Evolutionary conservation across 2,797 vertebrate genomes (phyloP).

Genomic region (Dryobates pubescens): DNA sequence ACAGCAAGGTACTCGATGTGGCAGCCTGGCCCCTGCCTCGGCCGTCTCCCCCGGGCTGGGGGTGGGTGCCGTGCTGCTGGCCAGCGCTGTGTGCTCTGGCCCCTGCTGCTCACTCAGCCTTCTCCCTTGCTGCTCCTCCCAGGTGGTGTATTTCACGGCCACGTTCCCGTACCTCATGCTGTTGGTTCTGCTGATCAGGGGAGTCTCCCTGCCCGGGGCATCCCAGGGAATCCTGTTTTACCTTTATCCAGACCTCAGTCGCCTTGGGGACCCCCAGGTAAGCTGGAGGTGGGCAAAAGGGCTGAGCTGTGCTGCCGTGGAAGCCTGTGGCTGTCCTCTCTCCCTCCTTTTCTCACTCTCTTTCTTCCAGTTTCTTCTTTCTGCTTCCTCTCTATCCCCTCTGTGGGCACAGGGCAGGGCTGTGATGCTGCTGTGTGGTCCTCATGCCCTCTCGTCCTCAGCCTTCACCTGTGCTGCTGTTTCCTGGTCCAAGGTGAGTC

Average conservation of each 20-base stretch:
- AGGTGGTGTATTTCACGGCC: constrained; percentile 98
- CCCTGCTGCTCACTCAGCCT: accelerated
- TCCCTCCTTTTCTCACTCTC: not conserved
- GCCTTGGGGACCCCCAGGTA: constrained; percentile 95
- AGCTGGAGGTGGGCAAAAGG: not conserved
- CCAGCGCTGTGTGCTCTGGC: accelerated
- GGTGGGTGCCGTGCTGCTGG: accelerated
- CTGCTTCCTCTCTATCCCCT: not conserved
- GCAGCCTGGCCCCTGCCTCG: not conserved
- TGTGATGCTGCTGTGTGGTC: not conserved
- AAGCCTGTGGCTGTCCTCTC: not conserved
- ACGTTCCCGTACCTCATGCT: constrained; percentile 97
- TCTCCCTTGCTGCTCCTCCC: not conserved
- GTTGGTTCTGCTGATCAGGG: constrained; percentile 90
- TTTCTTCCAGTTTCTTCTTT: not conserved
- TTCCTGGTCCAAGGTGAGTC: not conserved
- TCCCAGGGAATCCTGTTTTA: constrained; percentile 92
- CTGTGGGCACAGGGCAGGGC: not conserved
- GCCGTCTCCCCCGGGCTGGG: accelerated
- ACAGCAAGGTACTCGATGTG: not conserved
- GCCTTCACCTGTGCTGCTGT: not conserved
- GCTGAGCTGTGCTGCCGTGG: not conserved
- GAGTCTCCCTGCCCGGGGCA: constrained; percentile 92
- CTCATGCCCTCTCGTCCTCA: not conserved
- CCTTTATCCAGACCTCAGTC: constrained; percentile 92